Evolutionary conservation across 2,113 vertebrate species (phyloP).

Genomic region (Eupsittula cactorum): DNA sequence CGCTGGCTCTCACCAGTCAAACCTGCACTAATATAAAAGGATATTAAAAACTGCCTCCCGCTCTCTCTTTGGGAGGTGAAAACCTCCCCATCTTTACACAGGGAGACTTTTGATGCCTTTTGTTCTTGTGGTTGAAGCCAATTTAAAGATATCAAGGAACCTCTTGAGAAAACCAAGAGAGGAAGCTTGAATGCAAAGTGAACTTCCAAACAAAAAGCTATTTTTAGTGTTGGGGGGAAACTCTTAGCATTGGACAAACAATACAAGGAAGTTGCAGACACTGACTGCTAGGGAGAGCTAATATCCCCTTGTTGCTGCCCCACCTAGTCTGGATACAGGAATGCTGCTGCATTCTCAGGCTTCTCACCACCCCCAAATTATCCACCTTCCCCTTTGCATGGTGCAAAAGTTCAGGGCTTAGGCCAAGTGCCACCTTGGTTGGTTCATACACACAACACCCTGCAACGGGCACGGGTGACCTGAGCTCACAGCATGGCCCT

Average conservation of each 20-base stretch:
- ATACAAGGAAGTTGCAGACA: slow-evolving; percentile 87
- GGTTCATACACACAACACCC: neutral
- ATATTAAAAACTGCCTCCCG: neutral
- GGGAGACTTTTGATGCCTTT: slow-evolving; percentile 69
- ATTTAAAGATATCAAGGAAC: slow-evolving; percentile 72
- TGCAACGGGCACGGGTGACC: neutral
- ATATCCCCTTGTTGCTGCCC: slow-evolving; percentile 64
- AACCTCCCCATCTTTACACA: slow-evolving; percentile 44
- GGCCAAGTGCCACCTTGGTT: neutral
- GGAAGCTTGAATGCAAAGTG: slow-evolving; percentile 80
- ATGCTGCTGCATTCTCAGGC: slow-evolving; percentile 39
- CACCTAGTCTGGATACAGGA: slow-evolving; percentile 52
- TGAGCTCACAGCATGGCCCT: neutral
- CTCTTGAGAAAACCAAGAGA: slow-evolving; percentile 65
- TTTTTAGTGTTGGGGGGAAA: slow-evolving; percentile 82
- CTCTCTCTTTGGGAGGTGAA: slow-evolving; percentile 2
- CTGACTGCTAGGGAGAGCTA: slow-evolving; percentile 62
- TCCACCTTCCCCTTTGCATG: neutral
- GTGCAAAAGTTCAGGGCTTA: slow-evolving; percentile 51
- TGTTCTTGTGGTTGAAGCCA: slow-evolving; percentile 76
- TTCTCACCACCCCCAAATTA: neutral
- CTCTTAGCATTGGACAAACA: slow-evolving; percentile 79
- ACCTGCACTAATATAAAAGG: slow-evolving; percentile 52
- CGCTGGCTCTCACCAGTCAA: slow-evolving; percentile 43
- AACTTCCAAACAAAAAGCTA: slow-evolving; percentile 88